A percentile compares a stretch with the other conserved stretches of the same genome.
Conservation (phyloP, 1,140 invertebrate genomes). For the Pomphorhynchus laevis region DNA sequence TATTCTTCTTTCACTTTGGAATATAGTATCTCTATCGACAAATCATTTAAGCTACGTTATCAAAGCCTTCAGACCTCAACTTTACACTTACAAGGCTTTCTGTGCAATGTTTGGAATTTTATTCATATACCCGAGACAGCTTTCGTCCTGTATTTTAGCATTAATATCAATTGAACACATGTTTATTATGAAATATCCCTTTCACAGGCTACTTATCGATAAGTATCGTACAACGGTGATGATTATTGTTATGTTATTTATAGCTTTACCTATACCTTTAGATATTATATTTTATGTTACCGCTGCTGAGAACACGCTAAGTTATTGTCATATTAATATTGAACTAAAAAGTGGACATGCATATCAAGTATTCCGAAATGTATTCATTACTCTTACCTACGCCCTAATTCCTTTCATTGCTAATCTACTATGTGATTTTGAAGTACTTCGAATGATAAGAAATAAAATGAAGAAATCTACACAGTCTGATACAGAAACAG, state of each 20-base stretch:
- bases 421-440: neutral
- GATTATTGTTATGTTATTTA: neutral
- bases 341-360: neutral
- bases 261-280: neutral
- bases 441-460: neutral
- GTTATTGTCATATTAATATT: too few relatives aligned
- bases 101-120: neutral
- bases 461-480: neutral
- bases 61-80: neutral
- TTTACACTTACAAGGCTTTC: neutral
- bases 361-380: neutral
- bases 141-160: neutral
- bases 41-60: neutral
- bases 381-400: neutral
- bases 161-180: neutral
- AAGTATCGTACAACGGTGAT: neutral
- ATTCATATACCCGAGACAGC: neutral
- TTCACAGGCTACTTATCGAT: neutral
- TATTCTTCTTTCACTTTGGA: neutral
- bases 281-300: neutral
- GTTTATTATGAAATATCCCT: neutral
- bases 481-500: neutral
- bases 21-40: neutral
- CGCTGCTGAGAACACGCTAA: neutral
- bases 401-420: neutral